Evolutionary conservation across 2,113 vertebrate genomes (phyloP).

Genomic region (Lepus americanus): DNA sequence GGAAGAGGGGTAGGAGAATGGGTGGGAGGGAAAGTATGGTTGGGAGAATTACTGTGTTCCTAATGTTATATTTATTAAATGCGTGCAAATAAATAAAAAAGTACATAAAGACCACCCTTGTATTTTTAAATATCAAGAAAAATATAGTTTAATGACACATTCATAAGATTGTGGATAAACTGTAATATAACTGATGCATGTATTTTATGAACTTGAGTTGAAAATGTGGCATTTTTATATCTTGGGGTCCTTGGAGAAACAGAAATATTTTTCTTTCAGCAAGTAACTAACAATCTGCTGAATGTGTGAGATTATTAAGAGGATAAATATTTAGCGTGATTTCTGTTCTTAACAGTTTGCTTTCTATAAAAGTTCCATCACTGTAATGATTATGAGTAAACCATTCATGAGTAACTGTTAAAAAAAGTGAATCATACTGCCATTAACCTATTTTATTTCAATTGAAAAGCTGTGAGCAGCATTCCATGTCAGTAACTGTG

Average conservation of each 20-base stretch:
- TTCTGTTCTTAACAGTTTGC: background rate
- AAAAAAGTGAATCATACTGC: background rate
- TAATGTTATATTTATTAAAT: no score
- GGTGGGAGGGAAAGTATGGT: no score
- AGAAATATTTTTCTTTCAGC: slow-evolving; percentile 36
- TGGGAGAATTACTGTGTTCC: no score
- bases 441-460: slow-evolving; percentile 17
- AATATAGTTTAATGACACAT: background rate
- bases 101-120: background rate
- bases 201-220: slow-evolving; percentile 25
- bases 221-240: slow-evolving; percentile 14
- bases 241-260: background rate
- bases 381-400: background rate
- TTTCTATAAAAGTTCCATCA: background rate
- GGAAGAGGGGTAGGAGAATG: no score
- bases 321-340: background rate
- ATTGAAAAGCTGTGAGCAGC: background rate
- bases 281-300: slow-evolving; percentile 46
- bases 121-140: slow-evolving; percentile 35
- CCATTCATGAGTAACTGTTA: background rate
- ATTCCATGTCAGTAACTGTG: background rate
- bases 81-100: background rate
- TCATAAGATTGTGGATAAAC: slow-evolving; percentile 6
- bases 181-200: background rate
- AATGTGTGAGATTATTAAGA: background rate